phyloP scores from a whole-genome alignment of 1,140 invertebrate genomes.

The Wiebesia pumilae region DNA sequence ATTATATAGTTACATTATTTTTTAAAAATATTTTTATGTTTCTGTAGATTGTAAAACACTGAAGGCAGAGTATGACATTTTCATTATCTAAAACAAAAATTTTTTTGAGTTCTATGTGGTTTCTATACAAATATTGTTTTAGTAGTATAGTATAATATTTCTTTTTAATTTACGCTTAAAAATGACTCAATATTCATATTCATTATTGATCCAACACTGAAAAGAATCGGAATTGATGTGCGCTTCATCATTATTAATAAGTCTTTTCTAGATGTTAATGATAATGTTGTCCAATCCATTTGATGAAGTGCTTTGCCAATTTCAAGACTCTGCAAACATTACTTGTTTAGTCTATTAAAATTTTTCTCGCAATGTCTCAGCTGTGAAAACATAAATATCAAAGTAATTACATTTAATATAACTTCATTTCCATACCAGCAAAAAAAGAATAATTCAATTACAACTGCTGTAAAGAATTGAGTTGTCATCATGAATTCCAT shows the following conservation, averaged over 20 bases:
- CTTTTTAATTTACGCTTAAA: slow-evolving; percentile 33
- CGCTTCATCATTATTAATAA: slow-evolving; percentile 37
- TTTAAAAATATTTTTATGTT: background rate
- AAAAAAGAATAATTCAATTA: slow-evolving; percentile 54
- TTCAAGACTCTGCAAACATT: slow-evolving; percentile 28
- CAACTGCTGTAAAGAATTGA: slow-evolving; percentile 47
- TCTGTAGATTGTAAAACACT: slow-evolving; percentile 32
- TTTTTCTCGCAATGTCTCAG: background rate
- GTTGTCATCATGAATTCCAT: slow-evolving; percentile 46
- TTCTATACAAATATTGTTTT: background rate
- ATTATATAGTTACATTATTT: background rate
- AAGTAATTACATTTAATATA: slow-evolving; percentile 40
- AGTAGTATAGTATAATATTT: background rate
- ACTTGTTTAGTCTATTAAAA: background rate
- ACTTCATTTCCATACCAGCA: slow-evolving; percentile 54
- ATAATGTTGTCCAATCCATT: slow-evolving; percentile 32
- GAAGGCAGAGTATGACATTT: slow-evolving; percentile 45
- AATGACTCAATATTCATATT: slow-evolving; percentile 51
- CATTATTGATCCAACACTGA: slow-evolving; percentile 32
- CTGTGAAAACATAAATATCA: background rate
- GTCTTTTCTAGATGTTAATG: slow-evolving; percentile 8
- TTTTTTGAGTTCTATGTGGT: background rate
- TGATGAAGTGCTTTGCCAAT: slow-evolving; percentile 14
- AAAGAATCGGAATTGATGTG: slow-evolving; percentile 22
- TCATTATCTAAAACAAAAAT: slow-evolving; percentile 36